Percentiles rank a stretch among this genome's conserved stretches.
These are phyloP conservation scores for Fregata magnificens DNA, from an alignment of 2,113 vertebrate species.

Conservation along the genomic window DNA sequence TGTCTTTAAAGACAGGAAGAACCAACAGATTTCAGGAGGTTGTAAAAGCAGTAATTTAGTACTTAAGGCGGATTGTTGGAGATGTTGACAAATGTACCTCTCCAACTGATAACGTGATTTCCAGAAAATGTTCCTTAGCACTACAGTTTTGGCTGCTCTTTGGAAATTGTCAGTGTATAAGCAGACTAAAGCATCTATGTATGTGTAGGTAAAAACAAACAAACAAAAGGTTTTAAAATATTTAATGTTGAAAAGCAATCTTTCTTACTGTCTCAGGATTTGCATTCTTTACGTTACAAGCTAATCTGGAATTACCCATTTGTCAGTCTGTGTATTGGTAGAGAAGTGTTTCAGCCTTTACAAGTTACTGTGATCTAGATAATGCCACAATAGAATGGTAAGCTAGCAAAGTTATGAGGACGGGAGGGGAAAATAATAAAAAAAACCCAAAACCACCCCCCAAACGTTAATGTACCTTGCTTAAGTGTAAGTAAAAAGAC, in stretches of 20 bases:
- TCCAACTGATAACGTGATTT: not conserved
- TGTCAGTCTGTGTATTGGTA: not conserved
- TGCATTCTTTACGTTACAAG: not conserved
- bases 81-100: not conserved
- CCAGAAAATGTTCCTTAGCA: not conserved
- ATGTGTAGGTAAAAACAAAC: not conserved
- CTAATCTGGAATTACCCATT: not conserved
- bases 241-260: not conserved
- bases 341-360: not conserved
- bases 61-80: not conserved
- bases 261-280: not conserved
- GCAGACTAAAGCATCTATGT: not conserved
- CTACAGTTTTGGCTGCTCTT: not conserved
- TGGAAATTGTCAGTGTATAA: not conserved
- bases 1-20: not conserved
- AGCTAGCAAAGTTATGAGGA: not conserved
- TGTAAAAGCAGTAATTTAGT: not conserved
- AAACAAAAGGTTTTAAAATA: not conserved
- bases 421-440: not conserved
- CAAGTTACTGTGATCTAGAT: not conserved
- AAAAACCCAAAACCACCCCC: no score
- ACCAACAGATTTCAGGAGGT: not conserved
- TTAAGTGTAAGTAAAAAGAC: not conserved
- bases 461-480: not conserved
- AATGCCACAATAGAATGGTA: not conserved